Evolutionary conservation across 1,140 invertebrate species (phyloP), one percentile per base, ranked within the genome.

Genomic region (Periplaneta americana): DNA sequence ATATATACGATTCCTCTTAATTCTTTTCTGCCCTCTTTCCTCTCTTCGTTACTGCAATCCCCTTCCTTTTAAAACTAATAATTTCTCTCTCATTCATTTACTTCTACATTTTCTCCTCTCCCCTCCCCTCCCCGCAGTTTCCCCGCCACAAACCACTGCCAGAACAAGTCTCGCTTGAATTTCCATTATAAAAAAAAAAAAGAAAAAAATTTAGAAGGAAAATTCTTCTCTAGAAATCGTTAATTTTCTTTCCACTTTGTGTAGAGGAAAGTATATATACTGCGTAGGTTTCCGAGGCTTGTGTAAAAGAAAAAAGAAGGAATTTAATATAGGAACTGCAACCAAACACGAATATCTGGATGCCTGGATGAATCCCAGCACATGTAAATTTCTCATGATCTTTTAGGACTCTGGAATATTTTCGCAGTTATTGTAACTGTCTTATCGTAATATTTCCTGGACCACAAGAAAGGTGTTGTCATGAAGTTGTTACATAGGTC

Each of bases 71-170:
- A 37, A 78, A 78, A 78, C 77, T 78, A 78, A 78, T 78, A 78
- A 37, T 78, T 37, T 39, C 77, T 78, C 77, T 22, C 77, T 78
- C 77, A 37, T 78, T 78, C 77, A 78, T 78, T 78, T 78, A 78
- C 77, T 39, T 36, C 48, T n/a, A 66, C 48, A 66, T 6, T 66
- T 66, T 28, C 22, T 66, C 35, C 28, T 32, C 75, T 35, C 28
- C 28, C 15, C 17, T 5, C 77, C n/a, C 37, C 33, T 37, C 77
- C 0, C 22, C n/a, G n/a, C n/a, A n/a, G 31, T 75, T 37, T 8
- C 33, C 28, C 35, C 28, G 28, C 77, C 77, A 34, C 36, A 48
- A 48, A 78, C 77, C 33, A 37, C 34, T 37, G 35, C 77, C 28
- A 36, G 77, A 78, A 37, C 8, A 48, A 28, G n/a, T 28, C 48